Percentiles rank a stretch among this genome's conserved stretches.
phyloP scores from a whole-genome alignment of 2,113 vertebrate species.

The Gasterosteus aculeatus region DNA sequence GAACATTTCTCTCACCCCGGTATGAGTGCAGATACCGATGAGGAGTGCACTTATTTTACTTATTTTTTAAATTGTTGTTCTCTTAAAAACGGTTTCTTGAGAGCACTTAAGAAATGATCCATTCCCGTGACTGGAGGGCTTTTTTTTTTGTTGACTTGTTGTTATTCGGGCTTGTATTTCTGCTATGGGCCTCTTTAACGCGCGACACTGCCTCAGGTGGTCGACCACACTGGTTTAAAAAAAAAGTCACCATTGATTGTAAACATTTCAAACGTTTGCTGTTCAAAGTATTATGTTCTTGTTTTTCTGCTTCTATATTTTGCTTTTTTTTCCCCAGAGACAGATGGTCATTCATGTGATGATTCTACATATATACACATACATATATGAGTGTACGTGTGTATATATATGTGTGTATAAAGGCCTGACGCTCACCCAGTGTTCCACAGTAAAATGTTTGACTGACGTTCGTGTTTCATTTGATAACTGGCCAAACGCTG shows the following conservation, averaged over 20 bases:
- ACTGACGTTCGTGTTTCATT: conserved; percentile 68
- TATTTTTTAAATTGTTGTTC: conserved; percentile 72
- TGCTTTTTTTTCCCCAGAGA: conserved; percentile 4
- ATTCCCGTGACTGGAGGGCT: conserved; percentile 61
- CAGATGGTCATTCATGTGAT: too few relatives aligned
- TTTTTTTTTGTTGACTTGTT: neutral
- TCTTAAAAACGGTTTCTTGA: conserved; percentile 68
- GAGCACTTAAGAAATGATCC: conserved; percentile 84
- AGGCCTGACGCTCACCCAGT: conserved; percentile 68
- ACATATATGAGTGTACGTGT: too few relatives aligned
- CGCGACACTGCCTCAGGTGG: conserved; percentile 11
- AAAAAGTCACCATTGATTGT: conserved; percentile 73
- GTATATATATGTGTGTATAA: conserved; percentile 17
- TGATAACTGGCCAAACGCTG: conserved; percentile 46
- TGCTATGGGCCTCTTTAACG: conserved; percentile 41
- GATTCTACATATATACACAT: too few relatives aligned
- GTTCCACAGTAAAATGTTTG: conserved; percentile 61
- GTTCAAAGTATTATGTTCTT: conserved; percentile 75
- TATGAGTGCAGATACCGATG: conserved; percentile 41
- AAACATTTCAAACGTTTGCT: conserved; percentile 75
- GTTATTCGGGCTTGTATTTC: conserved; percentile 25
- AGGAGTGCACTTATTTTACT: conserved; percentile 82
- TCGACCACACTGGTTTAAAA: conserved; percentile 60
- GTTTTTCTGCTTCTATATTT: conserved; percentile 60
- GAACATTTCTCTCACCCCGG: conserved; percentile 53